Percentiles rank a stretch among this genome's conserved stretches.
Conservation (phyloP, 1,140 invertebrate species). For the Micrasema minimum region DNA sequence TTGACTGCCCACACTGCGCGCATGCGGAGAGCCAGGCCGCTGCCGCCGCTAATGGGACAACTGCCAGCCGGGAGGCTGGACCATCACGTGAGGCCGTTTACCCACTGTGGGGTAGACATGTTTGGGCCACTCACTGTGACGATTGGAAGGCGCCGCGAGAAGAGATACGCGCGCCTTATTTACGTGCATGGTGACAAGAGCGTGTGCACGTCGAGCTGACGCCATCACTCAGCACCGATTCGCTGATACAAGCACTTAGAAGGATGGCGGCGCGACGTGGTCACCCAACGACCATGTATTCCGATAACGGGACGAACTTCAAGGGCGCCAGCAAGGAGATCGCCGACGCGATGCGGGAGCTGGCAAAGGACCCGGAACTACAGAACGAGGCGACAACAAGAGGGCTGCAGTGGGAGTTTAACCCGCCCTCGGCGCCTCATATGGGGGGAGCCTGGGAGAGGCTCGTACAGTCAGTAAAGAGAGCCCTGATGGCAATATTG, state of each 20-base stretch:
- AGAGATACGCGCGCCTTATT: background rate
- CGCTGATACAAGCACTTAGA: background rate
- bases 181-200: background rate
- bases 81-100: background rate
- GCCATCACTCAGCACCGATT: background rate
- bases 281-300: background rate
- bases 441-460: conserved; percentile 62
- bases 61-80: background rate
- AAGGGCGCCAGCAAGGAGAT: background rate
- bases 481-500: conserved; percentile 48
- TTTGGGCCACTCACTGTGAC: background rate
- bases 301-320: conserved; percentile 5
- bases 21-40: background rate
- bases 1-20: background rate
- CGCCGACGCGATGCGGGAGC: background rate
- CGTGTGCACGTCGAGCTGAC: background rate
- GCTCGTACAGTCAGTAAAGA: conserved; percentile 57
- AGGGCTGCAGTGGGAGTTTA: background rate
- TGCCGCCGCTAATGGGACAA: background rate
- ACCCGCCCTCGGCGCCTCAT: conserved; percentile 53
- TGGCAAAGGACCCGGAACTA: background rate
- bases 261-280: background rate
- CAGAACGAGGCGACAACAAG: background rate
- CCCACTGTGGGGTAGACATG: conserved; percentile 7
- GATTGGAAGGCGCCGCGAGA: background rate